Evolutionary conservation across 2,797 vertebrate species (phyloP), one percentile per base, ranked within the genome.

Genomic region (Nasua narica): DNA sequence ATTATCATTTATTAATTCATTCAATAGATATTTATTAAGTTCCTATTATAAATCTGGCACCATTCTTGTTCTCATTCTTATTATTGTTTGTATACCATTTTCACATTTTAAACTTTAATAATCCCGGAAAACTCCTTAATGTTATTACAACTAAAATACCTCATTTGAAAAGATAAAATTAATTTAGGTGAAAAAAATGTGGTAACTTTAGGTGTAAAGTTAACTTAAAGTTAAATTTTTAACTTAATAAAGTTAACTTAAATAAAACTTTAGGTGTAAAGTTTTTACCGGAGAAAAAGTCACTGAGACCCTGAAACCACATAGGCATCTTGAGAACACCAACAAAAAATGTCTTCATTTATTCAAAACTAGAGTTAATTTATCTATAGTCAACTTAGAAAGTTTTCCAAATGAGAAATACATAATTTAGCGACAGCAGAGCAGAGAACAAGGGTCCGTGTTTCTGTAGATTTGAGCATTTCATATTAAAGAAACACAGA

Each of bases 381-480:
- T 97, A 96, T 97, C 95, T 93, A 93, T 90, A 87, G 81, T 90
- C 87, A 95, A 97, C 83, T 91, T 86, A 94, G 82, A 81, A 91
- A 62, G 67, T 90, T 96, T 96, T 96, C 62, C 76, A 96, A 90
- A 96, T 74, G 27, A 96, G 60, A 95, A 93, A 93, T 93, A 87
- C n/a, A 91, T 86, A 97, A 97, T 96, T 97, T 94, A 94, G 94
- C 82, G 43, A 84, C 79, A 95, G 87, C 54, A 60, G 52, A 96
- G 37, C 70, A 62, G 72, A 74, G 72, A 74, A 43, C 43, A 74
- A 46, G 27, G 27, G 70, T 96, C 79, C 87, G 7, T 15, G 56
- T 92, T 91, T 91, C 89, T 91, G 35, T 46, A 29, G 84, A 74
- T 90, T 72, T 74, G 16, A 93, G 27, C 43, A 76, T 82, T 92